Evolutionary conservation across 2,113 vertebrate species (phyloP).

Genomic region (Ceyx cyanopectus): DNA sequence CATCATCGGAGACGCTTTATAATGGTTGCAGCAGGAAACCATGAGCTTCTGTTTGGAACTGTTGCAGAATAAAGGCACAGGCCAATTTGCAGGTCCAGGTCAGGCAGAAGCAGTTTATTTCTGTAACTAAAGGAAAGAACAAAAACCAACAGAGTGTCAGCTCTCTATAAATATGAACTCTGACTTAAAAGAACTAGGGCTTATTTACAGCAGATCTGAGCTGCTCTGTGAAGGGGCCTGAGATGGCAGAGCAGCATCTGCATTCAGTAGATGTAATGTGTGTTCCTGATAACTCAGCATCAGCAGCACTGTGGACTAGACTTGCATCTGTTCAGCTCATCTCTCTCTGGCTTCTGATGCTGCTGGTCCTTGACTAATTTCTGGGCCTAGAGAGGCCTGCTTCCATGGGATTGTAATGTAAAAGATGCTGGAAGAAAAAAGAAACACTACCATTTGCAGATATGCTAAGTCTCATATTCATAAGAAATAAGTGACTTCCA

Average conservation of each 20-base stretch:
- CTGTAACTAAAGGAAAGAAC: neutral
- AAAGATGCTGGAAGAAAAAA: neutral
- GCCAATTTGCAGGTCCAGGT: neutral
- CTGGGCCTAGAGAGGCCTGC: neutral
- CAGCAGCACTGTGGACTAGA: neutral
- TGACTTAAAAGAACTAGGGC: neutral
- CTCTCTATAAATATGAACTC: accelerated
- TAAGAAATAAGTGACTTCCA: neutral
- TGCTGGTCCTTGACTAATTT: neutral
- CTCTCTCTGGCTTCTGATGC: neutral
- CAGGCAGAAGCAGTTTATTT: neutral
- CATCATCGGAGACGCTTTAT: accelerated
- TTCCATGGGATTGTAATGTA: neutral
- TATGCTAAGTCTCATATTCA: accelerated
- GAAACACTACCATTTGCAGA: neutral
- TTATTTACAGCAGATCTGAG: neutral
- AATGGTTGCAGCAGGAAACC: neutral
- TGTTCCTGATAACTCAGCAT: neutral
- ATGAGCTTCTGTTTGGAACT: neutral
- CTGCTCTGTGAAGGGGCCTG: neutral
- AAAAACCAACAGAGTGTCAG: neutral
- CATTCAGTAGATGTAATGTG: accelerated
- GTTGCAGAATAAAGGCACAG: neutral
- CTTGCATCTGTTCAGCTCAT: neutral
- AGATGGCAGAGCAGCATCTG: neutral